Conservation (phyloP, 2,888 invertebrate species). For the Corbicula japonica region DNA sequence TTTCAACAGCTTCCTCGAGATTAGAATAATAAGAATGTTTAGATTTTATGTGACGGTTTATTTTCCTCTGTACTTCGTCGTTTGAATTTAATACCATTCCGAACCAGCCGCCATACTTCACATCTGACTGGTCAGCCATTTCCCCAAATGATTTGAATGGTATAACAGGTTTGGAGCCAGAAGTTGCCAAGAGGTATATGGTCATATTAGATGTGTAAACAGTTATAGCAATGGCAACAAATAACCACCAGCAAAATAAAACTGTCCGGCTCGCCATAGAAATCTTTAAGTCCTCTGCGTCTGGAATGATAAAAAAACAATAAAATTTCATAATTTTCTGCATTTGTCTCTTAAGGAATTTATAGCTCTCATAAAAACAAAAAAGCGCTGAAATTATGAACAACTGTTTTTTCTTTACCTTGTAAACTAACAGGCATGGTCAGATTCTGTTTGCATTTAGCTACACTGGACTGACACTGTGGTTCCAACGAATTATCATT, state of each 20-base stretch:
- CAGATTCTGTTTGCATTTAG: background rate
- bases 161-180: conserved; percentile 12
- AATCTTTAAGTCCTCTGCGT: background rate
- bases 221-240: background rate
- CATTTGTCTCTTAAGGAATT: background rate
- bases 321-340: background rate
- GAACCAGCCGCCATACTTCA: conserved; percentile 53
- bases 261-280: conserved; percentile 13
- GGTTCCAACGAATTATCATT: no score
- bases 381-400: no score
- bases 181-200: conserved; percentile 7
- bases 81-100: conserved; percentile 41
- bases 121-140: conserved; percentile 42
- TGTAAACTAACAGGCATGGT: background rate
- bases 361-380: no score
- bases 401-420: no score
- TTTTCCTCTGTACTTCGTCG: conserved; percentile 34
- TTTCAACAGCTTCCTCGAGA: conserved; percentile 30
- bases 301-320: conserved; percentile 10
- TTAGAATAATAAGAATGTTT: conserved; percentile 34
- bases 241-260: conserved; percentile 28
- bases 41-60: conserved; percentile 40
- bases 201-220: conserved; percentile 36
- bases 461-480: background rate
- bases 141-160: conserved; percentile 53